Base-by-base conservation (phyloP, 2,797 vertebrate genomes). In the Yasuhikotakia modesta region DNA sequence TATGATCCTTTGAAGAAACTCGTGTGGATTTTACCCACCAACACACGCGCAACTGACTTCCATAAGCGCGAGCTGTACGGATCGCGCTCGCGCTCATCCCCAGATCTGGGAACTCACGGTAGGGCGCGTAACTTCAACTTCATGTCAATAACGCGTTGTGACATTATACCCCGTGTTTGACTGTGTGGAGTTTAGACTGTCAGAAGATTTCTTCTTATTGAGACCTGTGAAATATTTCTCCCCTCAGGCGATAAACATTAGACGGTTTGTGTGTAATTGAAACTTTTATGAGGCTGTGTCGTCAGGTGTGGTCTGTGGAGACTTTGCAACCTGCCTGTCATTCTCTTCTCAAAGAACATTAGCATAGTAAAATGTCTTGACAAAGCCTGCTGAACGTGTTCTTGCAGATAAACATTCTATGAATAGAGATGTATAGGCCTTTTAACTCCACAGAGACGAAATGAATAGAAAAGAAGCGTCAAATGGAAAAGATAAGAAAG, bases 101-200 rank as follows among this genome's bases (percentile, higher is more conserved):
- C 19, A 78, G 80, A 82, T 86, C 16, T 82, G 70, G 81, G 70
- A 58, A 70, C 82, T 78, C 75, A 85, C 1, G 90, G 91, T 91
- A 88, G 89, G 85, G 24, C 71, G 32, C 30, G 21, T 58, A 27
- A 27, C 27, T 27, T 27, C 27, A 43, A 75, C 24, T 58, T 65
- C 27, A 27, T 27, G 27, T 45, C 58, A 30, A 11, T 5, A 27
- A 27, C 24, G 16, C 10, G 17, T 63, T 63, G 30, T n/a, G 32
- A 63, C 10, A 39, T 63, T 35, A 30, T 55, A 55, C 16, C n/a
- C 73, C 30, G 27, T 13, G 5, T 77, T 69, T 61, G 11, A 50
- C 32, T 45, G 22, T n/a, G 27, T 30, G 8, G 16, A 52, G 46
- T 52, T 2, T 30, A 55, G 30, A 53, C 3, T 69, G 27, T 50